A percentile compares a stretch with the other conserved stretches of the same genome.
Conservation (phyloP, 2,113 vertebrate genomes). For the Polypterus senegalus region DNA sequence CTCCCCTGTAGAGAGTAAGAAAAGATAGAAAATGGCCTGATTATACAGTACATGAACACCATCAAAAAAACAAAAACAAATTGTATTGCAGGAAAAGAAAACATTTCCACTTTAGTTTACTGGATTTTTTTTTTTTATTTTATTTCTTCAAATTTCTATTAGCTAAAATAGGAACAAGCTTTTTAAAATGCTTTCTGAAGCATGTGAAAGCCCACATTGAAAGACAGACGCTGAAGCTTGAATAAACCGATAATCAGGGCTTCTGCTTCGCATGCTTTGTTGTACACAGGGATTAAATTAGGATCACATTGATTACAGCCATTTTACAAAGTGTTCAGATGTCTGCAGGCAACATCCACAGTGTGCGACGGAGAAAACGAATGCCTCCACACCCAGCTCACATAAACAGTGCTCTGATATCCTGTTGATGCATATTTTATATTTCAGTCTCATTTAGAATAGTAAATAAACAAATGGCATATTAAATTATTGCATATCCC, state of each 20-base stretch:
- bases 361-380: neutral
- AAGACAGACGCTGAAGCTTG: no score
- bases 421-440: neutral
- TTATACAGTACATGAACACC: no score
- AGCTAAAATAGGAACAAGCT: no score
- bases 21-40: no score
- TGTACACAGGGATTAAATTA: neutral
- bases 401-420: neutral
- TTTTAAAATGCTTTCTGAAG: no score
- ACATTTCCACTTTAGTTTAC: no score
- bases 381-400: neutral
- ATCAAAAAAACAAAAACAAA: no score
- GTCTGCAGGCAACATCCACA: neutral
- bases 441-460: neutral
- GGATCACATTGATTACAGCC: neutral
- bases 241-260: neutral
- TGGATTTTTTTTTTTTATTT: no score
- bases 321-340: neutral
- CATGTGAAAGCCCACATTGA: no score
- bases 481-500: neutral
- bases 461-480: neutral
- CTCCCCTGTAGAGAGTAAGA: no score
- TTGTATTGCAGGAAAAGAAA: no score
- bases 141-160: no score
- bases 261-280: neutral